Conservation (phyloP, 1,140 invertebrate species). For the Spodoptera litura region DNA sequence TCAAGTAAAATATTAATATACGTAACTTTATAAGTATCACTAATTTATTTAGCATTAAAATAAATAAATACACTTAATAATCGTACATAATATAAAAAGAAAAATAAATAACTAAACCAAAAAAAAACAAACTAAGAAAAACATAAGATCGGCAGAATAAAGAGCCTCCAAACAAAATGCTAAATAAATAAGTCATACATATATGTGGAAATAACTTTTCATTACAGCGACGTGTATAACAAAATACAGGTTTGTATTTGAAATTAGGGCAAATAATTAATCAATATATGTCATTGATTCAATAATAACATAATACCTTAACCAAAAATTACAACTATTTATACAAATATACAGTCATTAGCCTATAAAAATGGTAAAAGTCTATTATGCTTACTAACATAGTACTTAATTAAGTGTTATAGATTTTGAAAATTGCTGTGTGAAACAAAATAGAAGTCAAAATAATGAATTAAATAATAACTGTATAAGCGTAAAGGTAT, state of each 20-base stretch:
- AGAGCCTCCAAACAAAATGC: not conserved
- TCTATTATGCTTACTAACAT: slow-evolving; percentile 10
- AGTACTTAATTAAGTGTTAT: not conserved
- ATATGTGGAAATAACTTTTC: not conserved
- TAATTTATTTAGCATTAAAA: too few species aligned
- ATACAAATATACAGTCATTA: slow-evolving; percentile 42
- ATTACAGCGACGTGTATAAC: not conserved
- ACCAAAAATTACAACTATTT: slow-evolving; percentile 39
- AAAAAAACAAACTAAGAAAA: too few species aligned
- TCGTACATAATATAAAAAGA: too few species aligned
- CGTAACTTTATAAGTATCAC: too few species aligned
- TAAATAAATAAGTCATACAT: not conserved
- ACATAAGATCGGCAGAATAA: too few species aligned
- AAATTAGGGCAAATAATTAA: not conserved
- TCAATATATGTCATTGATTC: slow-evolving; percentile 14
- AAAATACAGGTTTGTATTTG: slow-evolving; percentile 2
- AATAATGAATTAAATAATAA: not conserved
- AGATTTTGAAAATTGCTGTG: slow-evolving; percentile 1
- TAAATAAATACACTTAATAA: too few species aligned
- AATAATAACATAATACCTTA: slow-evolving; percentile 28
- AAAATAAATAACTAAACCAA: too few species aligned
- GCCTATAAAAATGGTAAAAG: slow-evolving; percentile 19
- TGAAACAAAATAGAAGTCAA: not conserved
- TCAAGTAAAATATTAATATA: too few species aligned
- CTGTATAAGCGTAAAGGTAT: not conserved